A percentile compares a stretch with the other conserved stretches of the same genome.
Conservation (phyloP, 1,140 invertebrate species). For the Lepidurus packardi region DNA sequence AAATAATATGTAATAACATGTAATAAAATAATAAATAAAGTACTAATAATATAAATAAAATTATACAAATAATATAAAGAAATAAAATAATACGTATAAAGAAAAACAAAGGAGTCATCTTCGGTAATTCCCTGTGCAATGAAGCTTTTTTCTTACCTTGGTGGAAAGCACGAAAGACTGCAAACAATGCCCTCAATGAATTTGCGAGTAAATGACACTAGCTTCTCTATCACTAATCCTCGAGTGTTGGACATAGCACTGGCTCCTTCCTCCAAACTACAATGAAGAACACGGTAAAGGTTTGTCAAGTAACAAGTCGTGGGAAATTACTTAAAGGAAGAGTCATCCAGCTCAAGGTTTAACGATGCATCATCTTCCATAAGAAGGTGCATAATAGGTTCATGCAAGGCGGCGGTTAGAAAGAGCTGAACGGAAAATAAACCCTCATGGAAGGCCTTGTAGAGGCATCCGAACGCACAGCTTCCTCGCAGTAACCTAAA, state of each 20-base stretch:
- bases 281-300: no score
- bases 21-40: no score
- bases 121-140: not conserved
- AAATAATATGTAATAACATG: not conserved
- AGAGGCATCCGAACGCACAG: constrained; percentile 83
- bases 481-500: constrained; percentile 67
- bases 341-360: constrained; percentile 77
- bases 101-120: not conserved
- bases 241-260: constrained; percentile 62
- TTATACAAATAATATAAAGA: no score
- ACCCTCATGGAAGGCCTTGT: constrained; percentile 83
- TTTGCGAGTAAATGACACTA: constrained; percentile 69
- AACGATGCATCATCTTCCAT: constrained; percentile 88
- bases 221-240: constrained; percentile 67
- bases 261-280: not conserved
- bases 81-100: no score
- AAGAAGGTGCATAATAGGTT: constrained; percentile 84
- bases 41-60: no score
- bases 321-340: no score
- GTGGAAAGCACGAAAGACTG: constrained; percentile 87
- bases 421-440: constrained; percentile 86
- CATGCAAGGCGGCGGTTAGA: constrained; percentile 82
- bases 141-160: constrained; percentile 49
- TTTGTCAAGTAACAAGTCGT: no score
- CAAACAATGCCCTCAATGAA: constrained; percentile 80